Conservation (phyloP, 2,888 invertebrate genomes). For the Megaustenia siamemsis region DNA sequence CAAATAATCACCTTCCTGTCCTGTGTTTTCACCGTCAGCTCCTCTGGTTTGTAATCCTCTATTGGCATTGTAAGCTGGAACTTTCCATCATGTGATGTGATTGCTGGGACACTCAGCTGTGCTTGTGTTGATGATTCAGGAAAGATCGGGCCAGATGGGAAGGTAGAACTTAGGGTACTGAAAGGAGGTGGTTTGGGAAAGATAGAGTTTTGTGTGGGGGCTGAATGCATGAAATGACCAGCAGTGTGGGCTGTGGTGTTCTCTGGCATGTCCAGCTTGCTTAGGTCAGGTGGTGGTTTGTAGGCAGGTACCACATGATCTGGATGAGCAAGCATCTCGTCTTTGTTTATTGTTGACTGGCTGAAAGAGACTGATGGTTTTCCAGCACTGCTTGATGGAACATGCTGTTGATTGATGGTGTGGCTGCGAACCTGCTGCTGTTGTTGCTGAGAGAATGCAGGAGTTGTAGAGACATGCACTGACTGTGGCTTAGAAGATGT, state of each 20-base stretch:
- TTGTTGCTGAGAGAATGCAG: conserved; percentile 51
- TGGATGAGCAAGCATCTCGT: conserved; percentile 35
- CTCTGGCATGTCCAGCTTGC: conserved; percentile 50
- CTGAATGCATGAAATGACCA: conserved; percentile 34
- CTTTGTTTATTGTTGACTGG: background rate
- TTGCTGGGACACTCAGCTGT: conserved; percentile 54
- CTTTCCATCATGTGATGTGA: conserved; percentile 70
- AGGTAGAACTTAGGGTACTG: conserved; percentile 37
- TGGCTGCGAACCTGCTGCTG: conserved; percentile 60
- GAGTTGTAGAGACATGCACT: background rate
- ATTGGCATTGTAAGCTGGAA: conserved; percentile 77
- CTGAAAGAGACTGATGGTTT: conserved; percentile 40
- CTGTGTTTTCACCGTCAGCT: conserved; percentile 78
- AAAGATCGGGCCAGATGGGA: conserved; percentile 52
- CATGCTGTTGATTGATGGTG: conserved; percentile 49
- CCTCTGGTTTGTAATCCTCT: conserved; percentile 78
- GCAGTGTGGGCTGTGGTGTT: conserved; percentile 56
- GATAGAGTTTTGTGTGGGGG: conserved; percentile 13
- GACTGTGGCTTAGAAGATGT: conserved; percentile 55
- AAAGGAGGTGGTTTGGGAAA: conserved; percentile 41
- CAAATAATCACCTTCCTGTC: conserved; percentile 65
- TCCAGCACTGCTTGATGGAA: conserved; percentile 15
- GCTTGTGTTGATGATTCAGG: conserved; percentile 43
- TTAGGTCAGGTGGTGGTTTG: conserved; percentile 47
- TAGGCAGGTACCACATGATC: conserved; percentile 43